Conservation (phyloP, 2,113 vertebrate species). For the Heptranchias perlo region DNA sequence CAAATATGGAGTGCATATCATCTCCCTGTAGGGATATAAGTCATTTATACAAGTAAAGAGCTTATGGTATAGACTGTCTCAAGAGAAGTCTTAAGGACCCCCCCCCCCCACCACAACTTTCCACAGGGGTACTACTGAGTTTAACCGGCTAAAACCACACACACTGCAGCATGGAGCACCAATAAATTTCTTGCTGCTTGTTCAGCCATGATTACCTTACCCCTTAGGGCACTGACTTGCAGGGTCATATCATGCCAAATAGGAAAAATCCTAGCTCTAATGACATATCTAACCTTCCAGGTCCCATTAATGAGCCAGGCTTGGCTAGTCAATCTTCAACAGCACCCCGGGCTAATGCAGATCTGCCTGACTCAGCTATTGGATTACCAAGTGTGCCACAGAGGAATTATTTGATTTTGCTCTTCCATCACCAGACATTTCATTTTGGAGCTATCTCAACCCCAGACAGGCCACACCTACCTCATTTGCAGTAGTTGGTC, state of each 20-base stretch:
- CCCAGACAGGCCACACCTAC: background rate
- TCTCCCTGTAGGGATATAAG: too few species aligned
- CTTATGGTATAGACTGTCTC: background rate
- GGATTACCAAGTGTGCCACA: background rate
- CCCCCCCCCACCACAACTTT: too few species aligned
- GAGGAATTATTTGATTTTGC: background rate
- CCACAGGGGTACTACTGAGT: background rate
- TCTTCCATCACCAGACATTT: background rate
- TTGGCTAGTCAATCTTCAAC: background rate
- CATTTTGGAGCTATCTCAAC: background rate
- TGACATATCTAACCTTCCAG: background rate
- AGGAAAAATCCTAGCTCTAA: background rate
- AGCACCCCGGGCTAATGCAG: background rate
- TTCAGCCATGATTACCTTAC: background rate
- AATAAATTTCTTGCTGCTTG: background rate
- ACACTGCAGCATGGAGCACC: background rate
- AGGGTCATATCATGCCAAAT: background rate
- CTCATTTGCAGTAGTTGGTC: background rate
- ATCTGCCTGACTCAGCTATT: background rate
- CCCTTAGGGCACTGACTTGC: background rate
- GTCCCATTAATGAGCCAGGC: background rate
- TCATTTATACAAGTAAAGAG: background rate
- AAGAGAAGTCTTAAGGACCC: background rate
- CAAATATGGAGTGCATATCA: too few species aligned
- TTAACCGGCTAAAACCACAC: background rate